Evolutionary conservation across 2,113 vertebrate species (phyloP).

Genomic region (Neotragus moschatus): DNA sequence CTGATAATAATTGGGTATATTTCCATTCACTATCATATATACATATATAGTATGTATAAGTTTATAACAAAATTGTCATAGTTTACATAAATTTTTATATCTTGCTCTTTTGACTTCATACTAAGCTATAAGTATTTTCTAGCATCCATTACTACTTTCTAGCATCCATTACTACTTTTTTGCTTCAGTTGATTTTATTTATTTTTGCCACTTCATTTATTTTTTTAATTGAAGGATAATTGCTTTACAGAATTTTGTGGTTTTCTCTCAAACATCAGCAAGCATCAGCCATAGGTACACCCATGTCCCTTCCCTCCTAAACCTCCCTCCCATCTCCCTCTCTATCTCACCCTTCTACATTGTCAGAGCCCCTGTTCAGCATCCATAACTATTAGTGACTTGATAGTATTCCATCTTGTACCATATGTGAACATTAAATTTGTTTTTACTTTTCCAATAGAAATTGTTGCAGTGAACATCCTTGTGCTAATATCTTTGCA

Average conservation of each 20-base stretch:
- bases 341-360: neutral
- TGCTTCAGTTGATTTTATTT: neutral
- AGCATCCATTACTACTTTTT: neutral
- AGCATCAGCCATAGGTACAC: neutral
- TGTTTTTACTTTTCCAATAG: slow-evolving; percentile 51
- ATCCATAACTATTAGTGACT: neutral
- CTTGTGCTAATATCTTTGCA: slow-evolving; percentile 48
- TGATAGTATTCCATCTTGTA: slow-evolving; percentile 22
- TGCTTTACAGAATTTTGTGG: neutral
- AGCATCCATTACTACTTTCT: neutral
- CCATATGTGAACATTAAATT: slow-evolving; percentile 41
- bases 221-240: neutral
- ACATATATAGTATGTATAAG: neutral
- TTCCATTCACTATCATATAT: slow-evolving; percentile 39
- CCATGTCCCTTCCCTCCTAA: neutral
- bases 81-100: slow-evolving; percentile 22
- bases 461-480: slow-evolving; percentile 37
- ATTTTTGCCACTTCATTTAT: neutral
- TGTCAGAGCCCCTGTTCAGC: neutral
- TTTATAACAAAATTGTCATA: neutral
- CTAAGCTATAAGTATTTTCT: slow-evolving; percentile 18
- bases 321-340: neutral
- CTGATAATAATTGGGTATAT: slow-evolving; percentile 27
- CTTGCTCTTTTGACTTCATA: slow-evolving; percentile 13
- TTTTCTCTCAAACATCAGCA: neutral